Percentiles rank a stretch among this genome's conserved stretches.
Conservation (phyloP, 2,113 vertebrate species). For the Miniopterus natalensis region DNA sequence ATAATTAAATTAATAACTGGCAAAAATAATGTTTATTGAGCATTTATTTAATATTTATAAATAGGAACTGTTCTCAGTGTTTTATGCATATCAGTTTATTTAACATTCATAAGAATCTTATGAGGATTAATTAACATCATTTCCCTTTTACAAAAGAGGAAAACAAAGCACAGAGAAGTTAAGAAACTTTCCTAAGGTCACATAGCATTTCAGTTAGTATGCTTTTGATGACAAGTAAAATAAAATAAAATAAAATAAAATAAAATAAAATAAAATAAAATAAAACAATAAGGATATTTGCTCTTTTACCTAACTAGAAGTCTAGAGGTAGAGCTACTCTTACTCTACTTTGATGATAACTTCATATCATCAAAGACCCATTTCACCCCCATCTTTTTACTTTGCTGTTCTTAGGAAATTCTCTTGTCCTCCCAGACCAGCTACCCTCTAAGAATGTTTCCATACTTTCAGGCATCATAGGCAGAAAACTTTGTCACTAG, state of each 20-base stretch:
- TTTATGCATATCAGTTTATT: not conserved
- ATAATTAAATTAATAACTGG: not conserved
- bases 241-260: not conserved
- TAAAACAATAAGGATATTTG: not conserved
- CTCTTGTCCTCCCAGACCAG: not conserved
- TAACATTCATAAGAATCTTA: not conserved
- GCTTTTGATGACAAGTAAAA: not conserved
- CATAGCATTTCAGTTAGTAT: not conserved
- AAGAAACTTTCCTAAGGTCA: not conserved
- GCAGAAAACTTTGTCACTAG: not conserved
- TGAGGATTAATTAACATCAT: not conserved
- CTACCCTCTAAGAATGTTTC: not conserved
- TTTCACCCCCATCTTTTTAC: not conserved
- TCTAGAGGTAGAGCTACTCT: not conserved
- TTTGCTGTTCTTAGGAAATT: not conserved
- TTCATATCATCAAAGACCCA: not conserved
- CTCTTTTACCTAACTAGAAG: not conserved
- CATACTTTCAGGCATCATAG: not conserved
- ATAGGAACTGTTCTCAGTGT: not conserved
- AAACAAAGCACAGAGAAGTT: not conserved
- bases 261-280: not conserved
- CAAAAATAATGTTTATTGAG: not conserved
- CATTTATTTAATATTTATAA: slow-evolving; percentile 28
- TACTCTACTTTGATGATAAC: not conserved
- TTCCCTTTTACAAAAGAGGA: not conserved